A percentile compares a stretch with the other conserved stretches of the same genome.
Evolutionary conservation across 2,888 invertebrate species (phyloP).

Genomic region (Tineola bisselliella): DNA sequence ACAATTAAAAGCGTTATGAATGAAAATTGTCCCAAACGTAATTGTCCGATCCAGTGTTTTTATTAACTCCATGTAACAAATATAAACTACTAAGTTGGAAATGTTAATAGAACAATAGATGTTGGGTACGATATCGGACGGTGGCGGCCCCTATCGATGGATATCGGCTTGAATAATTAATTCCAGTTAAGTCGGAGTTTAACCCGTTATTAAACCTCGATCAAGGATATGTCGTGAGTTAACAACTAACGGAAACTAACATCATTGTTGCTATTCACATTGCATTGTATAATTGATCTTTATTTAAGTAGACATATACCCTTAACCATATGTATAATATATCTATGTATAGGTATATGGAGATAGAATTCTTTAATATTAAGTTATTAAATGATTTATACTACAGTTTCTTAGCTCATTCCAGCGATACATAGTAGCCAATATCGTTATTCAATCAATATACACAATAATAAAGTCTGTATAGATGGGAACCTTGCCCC

Average conservation of each 20-base stretch:
- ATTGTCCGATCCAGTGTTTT: not conserved
- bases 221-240: constrained; percentile 14
- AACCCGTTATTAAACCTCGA: constrained; percentile 13
- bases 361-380: too few species aligned
- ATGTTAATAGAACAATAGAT: constrained; percentile 16
- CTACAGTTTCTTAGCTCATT: too few species aligned
- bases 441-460: not conserved
- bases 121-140: constrained; percentile 11
- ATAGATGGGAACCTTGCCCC: not conserved
- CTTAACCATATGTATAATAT: too few species aligned
- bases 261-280: constrained; percentile 2
- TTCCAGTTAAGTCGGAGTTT: constrained; percentile 13
- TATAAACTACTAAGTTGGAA: constrained; percentile 10
- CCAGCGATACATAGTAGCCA: too few species aligned
- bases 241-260: constrained; percentile 14
- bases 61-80: not conserved
- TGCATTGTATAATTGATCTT: not conserved
- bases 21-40: too few species aligned
- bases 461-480: not conserved
- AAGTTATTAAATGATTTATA: too few species aligned
- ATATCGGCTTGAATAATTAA: constrained; percentile 15
- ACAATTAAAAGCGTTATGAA: too few species aligned
- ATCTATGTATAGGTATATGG: too few species aligned
- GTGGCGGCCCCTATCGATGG: constrained; percentile 14
- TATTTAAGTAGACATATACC: too few species aligned